Base-by-base conservation (phyloP, 2,113 vertebrate species). In the Chitala chitala region DNA sequence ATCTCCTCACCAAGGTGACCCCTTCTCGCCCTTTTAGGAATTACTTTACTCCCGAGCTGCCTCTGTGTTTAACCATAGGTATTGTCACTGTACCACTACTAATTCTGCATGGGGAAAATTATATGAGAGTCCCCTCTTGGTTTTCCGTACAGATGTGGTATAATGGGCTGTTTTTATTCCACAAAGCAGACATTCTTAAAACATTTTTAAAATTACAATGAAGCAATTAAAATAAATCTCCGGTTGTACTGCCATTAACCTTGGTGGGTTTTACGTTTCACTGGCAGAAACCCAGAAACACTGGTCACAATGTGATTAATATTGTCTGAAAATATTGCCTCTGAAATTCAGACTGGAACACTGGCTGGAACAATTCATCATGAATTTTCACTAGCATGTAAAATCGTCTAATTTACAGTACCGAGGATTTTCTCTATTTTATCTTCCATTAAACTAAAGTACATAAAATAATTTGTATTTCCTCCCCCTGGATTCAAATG, bases 151-250 rank as follows among this genome's bases (percentile, higher is more conserved):
- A 82, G 81, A 83, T 83, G 78, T 78, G 77, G 59, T 76, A 70
- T 84, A 84, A 86, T 88, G 86, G 85, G 86, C 50, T 17, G 55
- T 64, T 73, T 80, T 72, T 71, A 69, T 79, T 87, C 83, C 86
- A 85, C 81, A 85, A 73, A 82, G 78, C 77, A 76, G 86, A 86
- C 84, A 72, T 84, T 89, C 86, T 88, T 85, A 87, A 89, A 85
- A 79, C 86, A 79, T 82, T 80, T 63, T 1, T 42, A 69, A 82
- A 88, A 87, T 83, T 84, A 85, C 83, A 87, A 81, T 81, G 79
- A 74, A 85, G 81, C 76, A 89, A 90, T 87, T 89, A 84, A 89
- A 90, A 89, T 88, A 88, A 89, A 89, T 89, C 87, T 87, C 73
- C 78, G 74, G 77, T 20, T 87, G 89, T 86, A 89, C 86, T 89